phyloP scores from a whole-genome alignment of 1,140 invertebrate species.

The Drosophila pseudoananassae region DNA sequence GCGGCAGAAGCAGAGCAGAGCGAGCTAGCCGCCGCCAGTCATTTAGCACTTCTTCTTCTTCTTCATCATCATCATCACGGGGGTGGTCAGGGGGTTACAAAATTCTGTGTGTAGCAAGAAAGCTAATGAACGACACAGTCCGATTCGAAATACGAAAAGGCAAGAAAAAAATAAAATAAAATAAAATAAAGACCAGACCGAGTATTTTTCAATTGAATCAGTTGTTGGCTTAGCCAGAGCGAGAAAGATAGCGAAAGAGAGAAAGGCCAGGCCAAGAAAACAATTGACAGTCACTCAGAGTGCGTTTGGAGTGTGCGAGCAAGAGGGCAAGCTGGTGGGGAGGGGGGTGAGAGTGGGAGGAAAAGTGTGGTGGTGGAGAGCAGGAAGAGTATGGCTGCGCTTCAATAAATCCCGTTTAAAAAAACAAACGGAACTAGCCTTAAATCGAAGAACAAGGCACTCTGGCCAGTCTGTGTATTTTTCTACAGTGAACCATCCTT shows the following conservation, averaged over 20 bases:
- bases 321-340: background rate
- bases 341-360: background rate
- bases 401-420: slow-evolving; percentile 43
- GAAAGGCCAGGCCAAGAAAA: slow-evolving; percentile 35
- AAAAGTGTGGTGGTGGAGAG: background rate
- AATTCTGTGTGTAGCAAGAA: slow-evolving; percentile 49
- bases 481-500: no score
- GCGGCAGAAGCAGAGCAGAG: background rate
- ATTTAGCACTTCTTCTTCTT: slow-evolving; percentile 40
- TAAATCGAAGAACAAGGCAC: slow-evolving; percentile 34
- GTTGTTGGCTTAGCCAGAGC: slow-evolving; percentile 11
- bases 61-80: background rate
- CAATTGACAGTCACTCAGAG: slow-evolving; percentile 47
- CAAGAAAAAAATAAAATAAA: slow-evolving; percentile 23
- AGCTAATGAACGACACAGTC: slow-evolving; percentile 49
- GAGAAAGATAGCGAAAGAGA: background rate
- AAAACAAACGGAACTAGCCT: slow-evolving; percentile 39
- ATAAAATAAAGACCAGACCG: slow-evolving; percentile 27
- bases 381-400: slow-evolving; percentile 16
- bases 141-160: slow-evolving; percentile 17
- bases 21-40: slow-evolving; percentile 22
- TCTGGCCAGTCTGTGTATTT: no score
- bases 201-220: slow-evolving; percentile 59
- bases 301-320: slow-evolving; percentile 8
- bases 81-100: slow-evolving; percentile 9